Base-by-base conservation (phyloP, 2,888 invertebrate genomes). In the Leptinotarsa peninsularis region DNA sequence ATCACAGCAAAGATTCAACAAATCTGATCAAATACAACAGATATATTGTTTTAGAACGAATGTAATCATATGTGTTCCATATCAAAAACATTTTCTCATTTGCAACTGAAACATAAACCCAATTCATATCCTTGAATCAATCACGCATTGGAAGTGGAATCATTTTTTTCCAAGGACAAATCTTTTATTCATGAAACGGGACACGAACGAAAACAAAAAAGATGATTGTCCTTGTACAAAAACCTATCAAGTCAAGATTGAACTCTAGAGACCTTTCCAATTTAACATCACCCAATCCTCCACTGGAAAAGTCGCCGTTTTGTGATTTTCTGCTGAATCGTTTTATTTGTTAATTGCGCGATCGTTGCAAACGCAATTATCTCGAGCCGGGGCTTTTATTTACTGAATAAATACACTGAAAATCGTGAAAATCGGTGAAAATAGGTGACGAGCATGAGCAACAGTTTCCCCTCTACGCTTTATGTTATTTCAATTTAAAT, bases 361-460 rank as follows among this genome's bases (percentile, higher is more conserved):
- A 87, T 87, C 87, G 87, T 87, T 87, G 85, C 85, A 86, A 87
- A 87, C 86, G 86, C 86, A 87, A 87, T 87, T 87, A 87, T 86
- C 85, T 84, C 83, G 83, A 85, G 83, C 82, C 83, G 82, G 81
- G 83, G 85, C 85, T 85, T 85, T 85, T 86, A 85, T 86, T 86
- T 86, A 84, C 86, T 82, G 86, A 86, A 87, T 86, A 86, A 87
- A 86, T 86, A 87, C 83, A 73, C 58, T 70, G 58, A 23, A 58
- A 70, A 70, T 70, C 56, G 81, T 77, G 82, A 82, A 83, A 84
- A 84, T 83, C 84, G 75, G 71, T 66, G 75, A 56, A 75, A 74
- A 76, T 74, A 67, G 84, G 80, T 79, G 83, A 73, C 78, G 79
- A 74, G 79, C 82, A 78, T 74, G 83, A 82, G 86, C 85, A 86